These are phyloP conservation scores for Meda fulgida DNA, from an alignment of 2,797 vertebrate species.

Conservation along the genomic window DNA sequence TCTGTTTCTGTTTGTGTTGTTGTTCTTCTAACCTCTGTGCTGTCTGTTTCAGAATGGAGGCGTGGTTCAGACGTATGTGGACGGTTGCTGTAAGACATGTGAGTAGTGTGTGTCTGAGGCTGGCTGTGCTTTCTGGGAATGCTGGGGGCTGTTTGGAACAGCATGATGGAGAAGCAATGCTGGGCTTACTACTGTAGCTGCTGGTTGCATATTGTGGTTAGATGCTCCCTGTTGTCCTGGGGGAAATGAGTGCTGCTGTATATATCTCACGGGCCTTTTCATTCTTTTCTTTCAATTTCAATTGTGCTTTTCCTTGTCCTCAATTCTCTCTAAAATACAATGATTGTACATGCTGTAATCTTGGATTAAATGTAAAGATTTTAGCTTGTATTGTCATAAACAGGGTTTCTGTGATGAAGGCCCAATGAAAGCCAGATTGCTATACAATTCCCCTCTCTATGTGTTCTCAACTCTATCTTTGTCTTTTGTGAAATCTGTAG, in stretches of 20 bases:
- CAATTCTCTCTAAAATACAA: constrained; percentile 28
- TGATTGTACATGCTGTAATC: background rate
- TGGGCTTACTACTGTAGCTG: constrained; percentile 68
- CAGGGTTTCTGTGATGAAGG: background rate
- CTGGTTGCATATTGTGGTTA: constrained; percentile 65
- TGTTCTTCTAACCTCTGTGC: constrained; percentile 49
- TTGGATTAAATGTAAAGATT: background rate
- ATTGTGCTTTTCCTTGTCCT: constrained; percentile 58
- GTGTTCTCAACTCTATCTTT: constrained; percentile 26
- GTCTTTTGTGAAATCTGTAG: constrained; percentile 20
- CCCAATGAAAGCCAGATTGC: background rate
- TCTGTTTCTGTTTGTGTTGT: background rate
- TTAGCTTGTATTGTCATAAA: background rate
- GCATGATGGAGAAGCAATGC: constrained; percentile 70
- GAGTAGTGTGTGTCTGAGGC: constrained; percentile 78
- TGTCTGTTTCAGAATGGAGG: constrained; percentile 89
- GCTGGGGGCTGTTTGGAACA: constrained; percentile 68
- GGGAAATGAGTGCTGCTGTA: constrained; percentile 64
- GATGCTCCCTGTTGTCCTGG: constrained; percentile 70
- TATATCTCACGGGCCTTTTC: constrained; percentile 33
- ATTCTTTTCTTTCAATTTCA: constrained; percentile 30
- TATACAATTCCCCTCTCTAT: background rate
- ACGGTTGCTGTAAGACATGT: constrained; percentile 98
- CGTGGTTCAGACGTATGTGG: constrained; percentile 88
- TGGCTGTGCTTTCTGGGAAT: constrained; percentile 72